These are phyloP conservation scores for Phalloptychus januarius DNA, from an alignment of 2,797 vertebrate genomes.

Conservation along the genomic window DNA sequence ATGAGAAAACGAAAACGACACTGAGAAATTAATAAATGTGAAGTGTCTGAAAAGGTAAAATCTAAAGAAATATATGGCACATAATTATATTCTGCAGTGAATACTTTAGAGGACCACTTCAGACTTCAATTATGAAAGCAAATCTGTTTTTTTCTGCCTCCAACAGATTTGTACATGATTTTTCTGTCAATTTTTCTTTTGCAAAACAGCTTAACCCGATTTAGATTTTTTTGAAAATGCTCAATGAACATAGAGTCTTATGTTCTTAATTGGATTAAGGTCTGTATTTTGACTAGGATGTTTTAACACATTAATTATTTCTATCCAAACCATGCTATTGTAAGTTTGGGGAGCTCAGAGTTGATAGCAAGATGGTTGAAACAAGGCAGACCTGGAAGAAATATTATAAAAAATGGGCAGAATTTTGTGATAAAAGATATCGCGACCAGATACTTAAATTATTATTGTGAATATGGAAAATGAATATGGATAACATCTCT, in stretches of 20 bases:
- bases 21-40: background rate
- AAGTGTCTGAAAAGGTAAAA: background rate
- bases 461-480: background rate
- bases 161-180: background rate
- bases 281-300: background rate
- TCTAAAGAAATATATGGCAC: background rate
- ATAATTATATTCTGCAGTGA: background rate
- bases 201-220: background rate
- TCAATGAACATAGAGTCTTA: background rate
- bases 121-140: background rate
- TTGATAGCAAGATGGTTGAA: background rate
- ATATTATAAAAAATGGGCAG: background rate
- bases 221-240: background rate
- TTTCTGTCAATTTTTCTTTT: background rate
- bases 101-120: background rate
- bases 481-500: background rate
- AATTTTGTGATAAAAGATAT: background rate
- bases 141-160: background rate
- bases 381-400: background rate
- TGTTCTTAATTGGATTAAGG: background rate
- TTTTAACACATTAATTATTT: background rate
- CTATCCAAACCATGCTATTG: background rate
- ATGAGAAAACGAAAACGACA: slow-evolving; percentile 11
- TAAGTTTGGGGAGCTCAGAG: background rate
- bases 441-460: background rate